These are phyloP conservation scores for Ctenosaura bakeri DNA, from an alignment of 2,797 vertebrate genomes.

Conservation along the genomic window DNA sequence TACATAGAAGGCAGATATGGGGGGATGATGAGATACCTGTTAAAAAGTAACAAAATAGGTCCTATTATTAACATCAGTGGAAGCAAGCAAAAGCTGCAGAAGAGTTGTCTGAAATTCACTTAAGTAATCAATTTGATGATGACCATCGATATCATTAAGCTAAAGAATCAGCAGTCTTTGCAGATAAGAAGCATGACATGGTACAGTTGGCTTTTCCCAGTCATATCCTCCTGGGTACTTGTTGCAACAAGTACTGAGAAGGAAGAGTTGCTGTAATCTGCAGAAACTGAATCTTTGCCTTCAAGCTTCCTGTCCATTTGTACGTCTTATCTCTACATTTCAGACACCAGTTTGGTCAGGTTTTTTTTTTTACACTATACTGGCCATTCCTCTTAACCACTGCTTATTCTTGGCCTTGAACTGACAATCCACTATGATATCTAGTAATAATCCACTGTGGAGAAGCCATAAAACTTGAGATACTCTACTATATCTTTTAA, in stretches of 20 bases:
- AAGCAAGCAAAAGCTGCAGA: neutral
- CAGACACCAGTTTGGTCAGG: neutral
- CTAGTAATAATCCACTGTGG: neutral
- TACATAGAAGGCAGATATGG: constrained; percentile 96
- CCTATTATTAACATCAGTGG: constrained; percentile 2
- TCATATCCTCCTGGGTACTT: too few species aligned
- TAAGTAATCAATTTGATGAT: neutral
- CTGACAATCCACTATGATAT: neutral
- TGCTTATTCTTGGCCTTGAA: neutral
- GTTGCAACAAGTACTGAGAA: neutral
- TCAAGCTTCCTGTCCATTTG: neutral
- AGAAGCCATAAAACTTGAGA: neutral
- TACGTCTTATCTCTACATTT: neutral
- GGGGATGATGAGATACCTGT: constrained; percentile 98
- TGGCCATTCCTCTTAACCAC: neutral
- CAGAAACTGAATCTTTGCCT: neutral
- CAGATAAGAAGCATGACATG: too few species aligned
- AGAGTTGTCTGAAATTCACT: neutral
- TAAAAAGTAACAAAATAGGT: constrained; percentile 44
- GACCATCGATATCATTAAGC: neutral
- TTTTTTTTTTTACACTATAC: neutral
- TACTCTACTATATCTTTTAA: neutral
- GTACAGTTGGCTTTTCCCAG: too few species aligned
- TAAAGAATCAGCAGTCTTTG: neutral
- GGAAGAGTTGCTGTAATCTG: neutral